These are phyloP conservation scores for Drosophila birchii DNA, from an alignment of 2,888 invertebrate species.

Conservation along the genomic window DNA sequence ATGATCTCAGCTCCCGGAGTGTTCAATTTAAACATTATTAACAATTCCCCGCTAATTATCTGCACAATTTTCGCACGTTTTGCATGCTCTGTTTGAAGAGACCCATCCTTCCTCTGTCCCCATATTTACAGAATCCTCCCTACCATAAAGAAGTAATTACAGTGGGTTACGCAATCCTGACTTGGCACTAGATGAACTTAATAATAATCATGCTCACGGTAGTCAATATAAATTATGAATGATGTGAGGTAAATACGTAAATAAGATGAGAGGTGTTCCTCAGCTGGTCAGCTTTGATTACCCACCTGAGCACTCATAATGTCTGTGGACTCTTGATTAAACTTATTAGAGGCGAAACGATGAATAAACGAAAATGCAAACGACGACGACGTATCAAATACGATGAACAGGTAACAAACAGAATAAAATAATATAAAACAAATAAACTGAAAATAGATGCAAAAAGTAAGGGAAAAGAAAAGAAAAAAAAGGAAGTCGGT, in stretches of 20 bases:
- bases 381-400: constrained; percentile 40
- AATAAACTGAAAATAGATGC: constrained; percentile 32
- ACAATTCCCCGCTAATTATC: constrained; percentile 61
- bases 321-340: constrained; percentile 40
- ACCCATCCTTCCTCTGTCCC: constrained; percentile 4
- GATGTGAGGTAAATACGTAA: constrained; percentile 27
- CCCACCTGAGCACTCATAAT: constrained; percentile 72
- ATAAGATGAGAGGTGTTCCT: constrained; percentile 12
- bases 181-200: background rate
- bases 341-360: constrained; percentile 31
- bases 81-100: constrained; percentile 8
- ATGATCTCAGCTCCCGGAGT: constrained; percentile 41
- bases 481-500: constrained; percentile 9
- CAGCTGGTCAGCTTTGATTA: constrained; percentile 53
- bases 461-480: constrained; percentile 14
- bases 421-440: constrained; percentile 34
- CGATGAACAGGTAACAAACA: constrained; percentile 14
- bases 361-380: constrained; percentile 32
- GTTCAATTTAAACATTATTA: constrained; percentile 39
- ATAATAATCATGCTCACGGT: constrained; percentile 27
- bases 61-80: constrained; percentile 37
- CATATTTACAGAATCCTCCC: background rate
- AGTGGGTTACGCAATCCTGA: constrained; percentile 26
- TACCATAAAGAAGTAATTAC: constrained; percentile 7
- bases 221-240: constrained; percentile 19